These are phyloP conservation scores for Drosophila percnosoma DNA, from an alignment of 2,888 invertebrate species.

Conservation along the genomic window DNA sequence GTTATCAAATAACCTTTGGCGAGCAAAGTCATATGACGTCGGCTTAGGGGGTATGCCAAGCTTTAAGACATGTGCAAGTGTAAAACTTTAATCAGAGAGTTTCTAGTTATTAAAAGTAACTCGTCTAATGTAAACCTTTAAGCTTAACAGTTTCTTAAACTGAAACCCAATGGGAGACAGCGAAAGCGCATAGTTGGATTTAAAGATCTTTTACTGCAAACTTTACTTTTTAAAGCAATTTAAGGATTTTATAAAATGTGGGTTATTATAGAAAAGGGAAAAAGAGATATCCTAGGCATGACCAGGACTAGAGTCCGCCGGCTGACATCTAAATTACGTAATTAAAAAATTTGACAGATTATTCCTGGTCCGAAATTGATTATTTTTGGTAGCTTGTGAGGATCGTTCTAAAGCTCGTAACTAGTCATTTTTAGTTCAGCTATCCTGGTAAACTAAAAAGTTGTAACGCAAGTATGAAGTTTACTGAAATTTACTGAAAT, in stretches of 20 bases:
- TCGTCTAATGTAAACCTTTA: background rate
- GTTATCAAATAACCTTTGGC: constrained; percentile 65
- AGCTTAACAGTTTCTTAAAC: background rate
- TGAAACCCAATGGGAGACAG: background rate
- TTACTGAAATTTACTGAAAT: background rate
- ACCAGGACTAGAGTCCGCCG: background rate
- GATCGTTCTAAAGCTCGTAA: background rate
- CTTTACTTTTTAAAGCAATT: background rate
- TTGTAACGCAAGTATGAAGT: background rate
- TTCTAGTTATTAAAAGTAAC: background rate
- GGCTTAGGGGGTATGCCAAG: background rate
- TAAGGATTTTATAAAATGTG: background rate
- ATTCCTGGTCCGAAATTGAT: background rate
- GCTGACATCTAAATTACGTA: background rate
- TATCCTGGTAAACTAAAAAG: background rate
- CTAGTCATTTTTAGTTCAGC: background rate
- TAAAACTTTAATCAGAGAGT: background rate
- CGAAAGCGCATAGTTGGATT: background rate
- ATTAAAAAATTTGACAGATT: background rate
- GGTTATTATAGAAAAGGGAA: background rate
- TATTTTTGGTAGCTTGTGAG: background rate
- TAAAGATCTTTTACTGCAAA: background rate
- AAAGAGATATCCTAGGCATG: background rate
- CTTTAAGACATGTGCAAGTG: background rate
- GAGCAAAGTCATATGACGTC: constrained; percentile 10